Conservation (phyloP, 2,797 vertebrate genomes). For the Epinephelus malabaricus region DNA sequence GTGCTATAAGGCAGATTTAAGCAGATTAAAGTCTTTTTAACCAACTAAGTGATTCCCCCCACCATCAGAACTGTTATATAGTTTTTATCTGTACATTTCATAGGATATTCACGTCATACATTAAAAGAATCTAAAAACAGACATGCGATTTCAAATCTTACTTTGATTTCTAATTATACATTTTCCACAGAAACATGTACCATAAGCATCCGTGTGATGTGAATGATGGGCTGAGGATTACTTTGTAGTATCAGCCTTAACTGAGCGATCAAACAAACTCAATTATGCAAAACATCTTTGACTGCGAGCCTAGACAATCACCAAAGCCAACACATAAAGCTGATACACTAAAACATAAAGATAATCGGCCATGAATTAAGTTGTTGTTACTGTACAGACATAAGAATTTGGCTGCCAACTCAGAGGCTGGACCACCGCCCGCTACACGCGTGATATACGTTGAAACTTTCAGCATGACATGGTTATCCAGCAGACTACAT, state of each 20-base stretch:
- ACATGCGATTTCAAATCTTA: background rate
- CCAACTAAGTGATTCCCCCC: background rate
- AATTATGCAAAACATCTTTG: conserved; percentile 18
- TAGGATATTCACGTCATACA: background rate
- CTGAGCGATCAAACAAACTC: conserved; percentile 6
- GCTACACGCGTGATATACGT: conserved; percentile 27
- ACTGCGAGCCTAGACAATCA: conserved; percentile 21
- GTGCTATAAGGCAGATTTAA: background rate
- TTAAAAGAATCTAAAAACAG: background rate
- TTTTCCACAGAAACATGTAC: background rate
- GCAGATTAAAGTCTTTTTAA: background rate
- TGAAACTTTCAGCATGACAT: conserved; percentile 22
- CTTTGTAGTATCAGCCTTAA: conserved; percentile 7
- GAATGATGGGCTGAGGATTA: conserved; percentile 10
- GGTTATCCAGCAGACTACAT: background rate
- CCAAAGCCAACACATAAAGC: conserved; percentile 8
- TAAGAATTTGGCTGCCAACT: conserved; percentile 31
- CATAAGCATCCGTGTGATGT: background rate
- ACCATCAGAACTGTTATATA: background rate
- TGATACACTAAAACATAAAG: conserved; percentile 33
- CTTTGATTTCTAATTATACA: background rate
- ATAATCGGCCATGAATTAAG: conserved; percentile 21
- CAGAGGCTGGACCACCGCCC: conserved; percentile 39
- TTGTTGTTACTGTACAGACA: conserved; percentile 9
- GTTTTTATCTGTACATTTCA: background rate